Percentiles rank a stretch among this genome's conserved stretches.
Conservation (phyloP, 2,797 vertebrate species). For the Hydrophis major region DNA sequence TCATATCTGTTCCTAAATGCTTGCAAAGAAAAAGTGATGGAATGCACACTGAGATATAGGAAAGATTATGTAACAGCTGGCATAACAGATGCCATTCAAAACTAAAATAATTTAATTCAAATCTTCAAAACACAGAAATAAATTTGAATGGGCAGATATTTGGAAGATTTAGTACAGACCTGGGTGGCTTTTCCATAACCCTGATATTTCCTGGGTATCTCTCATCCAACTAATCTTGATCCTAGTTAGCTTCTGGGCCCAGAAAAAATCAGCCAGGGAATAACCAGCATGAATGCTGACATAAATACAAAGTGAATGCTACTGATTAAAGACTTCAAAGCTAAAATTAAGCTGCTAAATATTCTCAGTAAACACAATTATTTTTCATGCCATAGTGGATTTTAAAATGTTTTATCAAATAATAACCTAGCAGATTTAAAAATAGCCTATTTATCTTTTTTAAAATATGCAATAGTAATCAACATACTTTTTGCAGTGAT, state of each 20-base stretch:
- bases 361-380: not conserved
- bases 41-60: not conserved
- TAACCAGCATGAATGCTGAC: not conserved
- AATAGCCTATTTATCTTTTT: not conserved
- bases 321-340: not conserved
- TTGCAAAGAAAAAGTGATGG: not conserved
- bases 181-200: not conserved
- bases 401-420: not conserved
- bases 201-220: not conserved
- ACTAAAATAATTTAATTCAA: not conserved
- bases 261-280: not conserved
- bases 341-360: not conserved
- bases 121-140: not conserved
- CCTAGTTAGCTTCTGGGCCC: not conserved
- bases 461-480: conserved; percentile 11
- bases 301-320: not conserved
- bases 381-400: not conserved
- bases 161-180: not conserved
- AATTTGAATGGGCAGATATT: not conserved
- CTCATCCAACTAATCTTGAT: not conserved
- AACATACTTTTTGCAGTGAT: conserved; percentile 91
- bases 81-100: not conserved
- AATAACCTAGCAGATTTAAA: not conserved
- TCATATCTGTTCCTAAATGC: not conserved
- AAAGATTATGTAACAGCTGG: not conserved